Evolutionary conservation across 2,888 invertebrate species (phyloP), one percentile per base, ranked within the genome.

Genomic region (Anagyrus pseudococci): DNA sequence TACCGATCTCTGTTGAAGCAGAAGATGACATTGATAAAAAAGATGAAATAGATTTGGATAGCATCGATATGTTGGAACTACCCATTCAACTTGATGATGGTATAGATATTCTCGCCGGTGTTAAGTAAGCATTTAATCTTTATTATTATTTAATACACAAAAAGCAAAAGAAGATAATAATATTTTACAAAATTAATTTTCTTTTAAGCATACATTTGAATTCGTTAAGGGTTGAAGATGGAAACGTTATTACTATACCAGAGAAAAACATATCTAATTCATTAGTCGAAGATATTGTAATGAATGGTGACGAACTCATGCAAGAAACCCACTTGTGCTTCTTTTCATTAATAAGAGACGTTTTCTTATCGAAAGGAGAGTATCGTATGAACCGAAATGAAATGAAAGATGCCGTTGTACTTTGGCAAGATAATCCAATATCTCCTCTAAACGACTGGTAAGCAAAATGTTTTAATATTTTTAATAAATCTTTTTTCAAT

Each of bases 241-340:
- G 76, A 15, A 70, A 69, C 20, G 72, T 77, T 10, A 77, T 78
- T 26, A 67, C 75, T n/a, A 73, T 79, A 62, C 69, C 77, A 2
- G 78, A 78, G 33, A 77, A 79, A 69, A 73, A 80, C 69, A 41
- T 75, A 6, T 63, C 64, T 13, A 67, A 73, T 33, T 66, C 74
- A 0, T 56, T 63, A 1, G 72, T 67, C 4, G 76, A 73, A 17
- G 74, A 73, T 40, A 70, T 73, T 15, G 74, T 77, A 17, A 74
- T 81, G 23, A 77, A 80, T 52, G 74, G 78, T 20, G 76, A 74
- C 79, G 83, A 77, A 75, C 63, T 66, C n/a, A 91, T 91, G 79
- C 91, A 93, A 79, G 92, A 92, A 52, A 92, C 92, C 0, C 93
- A 93, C 70, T 87, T 90, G 0, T 92, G 90, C 78, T 97, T 94